Base-by-base conservation (phyloP, 2,888 invertebrate genomes). In the Agrilus biguttatus region DNA sequence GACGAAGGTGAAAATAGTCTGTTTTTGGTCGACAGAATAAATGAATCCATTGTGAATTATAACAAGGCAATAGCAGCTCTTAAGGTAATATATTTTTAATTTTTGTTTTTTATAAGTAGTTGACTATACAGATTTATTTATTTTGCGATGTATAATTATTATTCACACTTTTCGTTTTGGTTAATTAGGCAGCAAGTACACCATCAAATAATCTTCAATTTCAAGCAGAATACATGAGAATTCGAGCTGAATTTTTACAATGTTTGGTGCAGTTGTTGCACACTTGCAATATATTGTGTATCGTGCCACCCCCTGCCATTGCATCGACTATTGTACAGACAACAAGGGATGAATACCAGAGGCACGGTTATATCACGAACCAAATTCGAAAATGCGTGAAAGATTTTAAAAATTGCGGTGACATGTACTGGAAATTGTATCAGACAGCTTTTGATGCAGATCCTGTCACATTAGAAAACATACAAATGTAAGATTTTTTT, bases 291-390 rank as follows among this genome's bases (percentile, higher is more conserved):
- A 80, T 84, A 45, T 71, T 88, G 34, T 86, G 87, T 56, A 86
- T 91, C 45, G 88, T 90, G 45, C 95, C 93, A 23, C 91, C 93
- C 34, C 91, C 93, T 0, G 92, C 92, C 0, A 88, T 92, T 43
- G 91, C 93, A 0, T 78, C 83, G 2, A 78, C 84, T 2, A 74
- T 86, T 41, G 89, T 89, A 0, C 81, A 83, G 50, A 77, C 78
- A 35, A 79, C 83, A 1, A 72, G 84, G 40, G 86, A 87, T 57
- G 84, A 86, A 53, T 72, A 84, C 42, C 80, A 84, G 52, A 74
- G 82, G 51, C 85, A 80, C 60, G 86, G 87, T 0, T 79, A 86
- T 51, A 80, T 87, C 1, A 83, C 86, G 0, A 77, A 78, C 57
- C 85, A 86, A 71, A 61, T 89, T 51, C 67, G 83, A 39, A 85